Percentiles rank a stretch among this genome's conserved stretches.
These are phyloP conservation scores for Vipera ursinii DNA, from an alignment of 2,797 vertebrate genomes.

Conservation along the genomic window DNA sequence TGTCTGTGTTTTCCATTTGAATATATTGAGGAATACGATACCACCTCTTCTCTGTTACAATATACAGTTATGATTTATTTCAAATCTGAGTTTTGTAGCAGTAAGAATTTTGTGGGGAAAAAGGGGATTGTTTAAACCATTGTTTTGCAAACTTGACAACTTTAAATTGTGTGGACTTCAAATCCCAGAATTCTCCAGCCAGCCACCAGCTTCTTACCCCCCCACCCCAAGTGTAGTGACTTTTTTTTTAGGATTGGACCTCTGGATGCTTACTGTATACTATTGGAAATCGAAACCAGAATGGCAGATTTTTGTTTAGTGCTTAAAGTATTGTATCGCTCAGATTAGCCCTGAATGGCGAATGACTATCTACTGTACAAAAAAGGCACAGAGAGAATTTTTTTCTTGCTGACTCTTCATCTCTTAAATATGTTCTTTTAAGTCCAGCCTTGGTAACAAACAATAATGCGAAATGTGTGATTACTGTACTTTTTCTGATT, in stretches of 20 bases:
- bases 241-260: not conserved
- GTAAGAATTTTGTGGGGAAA: not conserved
- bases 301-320: not conserved
- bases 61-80: not conserved
- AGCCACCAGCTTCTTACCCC: not conserved
- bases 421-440: not conserved
- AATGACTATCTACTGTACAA: not conserved
- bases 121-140: not conserved
- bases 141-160: not conserved
- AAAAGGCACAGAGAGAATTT: not conserved
- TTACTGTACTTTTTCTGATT: conserved; percentile 20
- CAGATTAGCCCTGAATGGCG: not conserved
- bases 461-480: conserved; percentile 10
- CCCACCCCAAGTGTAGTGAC: not conserved
- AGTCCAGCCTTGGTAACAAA: not conserved
- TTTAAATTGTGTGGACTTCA: not conserved
- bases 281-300: not conserved
- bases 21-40: not conserved
- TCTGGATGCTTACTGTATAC: not conserved
- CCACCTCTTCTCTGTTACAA: not conserved
- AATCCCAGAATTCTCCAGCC: not conserved
- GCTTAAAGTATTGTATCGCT: not conserved
- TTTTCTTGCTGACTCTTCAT: not conserved
- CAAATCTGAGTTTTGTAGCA: not conserved
- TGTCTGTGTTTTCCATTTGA: not conserved